Evolutionary conservation across 1,140 invertebrate species (phyloP), one percentile per base, ranked within the genome.

Genomic region (Leptonema lineaticorne): DNA sequence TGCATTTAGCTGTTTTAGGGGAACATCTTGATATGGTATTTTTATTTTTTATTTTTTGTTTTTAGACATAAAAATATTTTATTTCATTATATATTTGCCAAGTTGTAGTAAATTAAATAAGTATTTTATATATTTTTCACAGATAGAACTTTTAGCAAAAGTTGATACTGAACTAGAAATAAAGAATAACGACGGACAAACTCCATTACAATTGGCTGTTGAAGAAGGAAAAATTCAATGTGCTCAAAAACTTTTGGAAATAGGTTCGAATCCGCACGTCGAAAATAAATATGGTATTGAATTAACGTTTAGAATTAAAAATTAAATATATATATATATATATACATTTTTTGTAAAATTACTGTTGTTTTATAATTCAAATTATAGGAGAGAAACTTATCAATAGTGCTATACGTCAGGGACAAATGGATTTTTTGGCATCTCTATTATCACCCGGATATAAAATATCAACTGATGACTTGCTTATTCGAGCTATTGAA

Each of bases 91-190:
- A n/a, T n/a, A n/a, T n/a, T n/a, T n/a, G n/a, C n/a, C n/a, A n/a
- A n/a, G n/a, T n/a, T n/a, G n/a, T n/a, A n/a, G n/a, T n/a, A n/a
- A n/a, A n/a, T n/a, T n/a, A n/a, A n/a, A n/a, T n/a, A n/a, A n/a
- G n/a, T n/a, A n/a, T n/a, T n/a, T n/a, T n/a, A n/a, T n/a, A n/a
- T n/a, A n/a, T n/a, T n/a, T n/a, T 56, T 22, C 11, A 18, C 33
- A 71, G 70, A 68, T 71, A 28, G 70, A 71, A 18, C 29, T 65
- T 41, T 37, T 71, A n/a, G 33, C 68, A 24, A 48, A 66, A 29
- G 62, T 30, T 11, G 62, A 63, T 8, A 59, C 45, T 16, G 24
- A 57, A 20, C 7, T 71, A 45, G 70, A 71, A 30, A n/a, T 66
- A 16, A 53, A 45, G 56, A 66, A 71, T 37, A 41, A 59, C 20